phyloP scores from a whole-genome alignment of 2,888 invertebrate genomes.

The Tetanocera ferruginea region DNA sequence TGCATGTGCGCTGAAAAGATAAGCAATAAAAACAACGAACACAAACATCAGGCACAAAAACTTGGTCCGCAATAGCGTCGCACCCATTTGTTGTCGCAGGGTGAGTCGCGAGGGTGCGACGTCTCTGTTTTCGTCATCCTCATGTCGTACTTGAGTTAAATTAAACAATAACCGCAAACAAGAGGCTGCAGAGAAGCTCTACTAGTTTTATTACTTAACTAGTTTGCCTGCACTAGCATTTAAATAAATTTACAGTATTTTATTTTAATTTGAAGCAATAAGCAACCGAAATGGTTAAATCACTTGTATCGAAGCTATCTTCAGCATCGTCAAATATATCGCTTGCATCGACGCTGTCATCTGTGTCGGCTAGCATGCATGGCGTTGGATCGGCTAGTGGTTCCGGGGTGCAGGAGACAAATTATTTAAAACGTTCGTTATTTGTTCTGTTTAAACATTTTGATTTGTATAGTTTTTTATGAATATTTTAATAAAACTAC shows the following conservation, averaged over 20 bases:
- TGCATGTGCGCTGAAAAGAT: slow-evolving; percentile 30
- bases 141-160: slow-evolving; percentile 50
- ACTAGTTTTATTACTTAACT: slow-evolving; percentile 2
- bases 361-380: slow-evolving; percentile 42
- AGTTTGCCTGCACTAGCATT: too few relatives aligned
- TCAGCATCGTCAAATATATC: slow-evolving; percentile 65
- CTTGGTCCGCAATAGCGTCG: slow-evolving; percentile 33
- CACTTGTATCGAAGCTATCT: slow-evolving; percentile 65
- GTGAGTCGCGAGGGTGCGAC: slow-evolving; percentile 39
- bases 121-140: slow-evolving; percentile 33
- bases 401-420: slow-evolving; percentile 56
- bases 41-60: not conserved
- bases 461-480: not conserved
- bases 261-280: not conserved
- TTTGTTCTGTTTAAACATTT: not conserved
- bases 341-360: slow-evolving; percentile 61
- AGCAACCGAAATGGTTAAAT: slow-evolving; percentile 62
- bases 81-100: not conserved
- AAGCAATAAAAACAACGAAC: slow-evolving; percentile 43
- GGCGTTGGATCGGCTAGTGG: slow-evolving; percentile 51
- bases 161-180: slow-evolving; percentile 45
- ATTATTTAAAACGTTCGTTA: slow-evolving; percentile 62
- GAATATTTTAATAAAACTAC: not conserved
- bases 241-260: too few relatives aligned
- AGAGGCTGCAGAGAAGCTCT: slow-evolving; percentile 19